These are phyloP conservation scores for Spilogale gracilis DNA, from an alignment of 2,113 vertebrate species.

Conservation along the genomic window DNA sequence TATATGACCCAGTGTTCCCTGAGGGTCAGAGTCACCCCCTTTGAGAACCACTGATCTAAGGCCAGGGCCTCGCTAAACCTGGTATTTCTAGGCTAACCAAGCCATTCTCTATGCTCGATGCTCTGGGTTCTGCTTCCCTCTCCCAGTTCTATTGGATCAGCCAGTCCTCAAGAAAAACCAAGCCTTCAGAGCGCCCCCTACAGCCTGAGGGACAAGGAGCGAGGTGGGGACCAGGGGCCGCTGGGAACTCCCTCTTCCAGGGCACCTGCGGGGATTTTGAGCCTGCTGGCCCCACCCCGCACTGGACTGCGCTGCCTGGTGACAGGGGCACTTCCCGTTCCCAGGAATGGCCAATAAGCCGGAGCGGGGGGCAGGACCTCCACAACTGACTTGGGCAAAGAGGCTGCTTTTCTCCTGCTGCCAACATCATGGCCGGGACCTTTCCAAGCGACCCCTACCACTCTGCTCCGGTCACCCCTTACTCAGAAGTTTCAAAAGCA, in stretches of 20 bases:
- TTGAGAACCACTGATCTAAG: not conserved
- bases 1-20: too few species aligned
- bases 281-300: not conserved
- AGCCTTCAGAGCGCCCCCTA: not conserved
- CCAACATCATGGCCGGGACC: accelerated
- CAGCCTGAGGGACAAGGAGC: not conserved
- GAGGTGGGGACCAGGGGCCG: accelerated
- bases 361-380: accelerated
- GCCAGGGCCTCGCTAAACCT: accelerated
- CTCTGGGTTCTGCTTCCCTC: not conserved
- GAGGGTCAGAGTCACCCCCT: not conserved
- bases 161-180: not conserved
- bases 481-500: not conserved
- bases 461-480: not conserved
- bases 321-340: not conserved
- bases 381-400: not conserved
- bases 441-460: not conserved
- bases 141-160: not conserved
- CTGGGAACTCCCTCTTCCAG: not conserved
- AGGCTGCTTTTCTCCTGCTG: not conserved
- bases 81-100: not conserved
- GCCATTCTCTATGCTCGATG: not conserved
- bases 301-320: not conserved
- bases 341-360: not conserved
- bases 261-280: not conserved